These are phyloP conservation scores for Bambusicola thoracicus DNA, from an alignment of 2,113 vertebrate genomes.

Conservation along the genomic window DNA sequence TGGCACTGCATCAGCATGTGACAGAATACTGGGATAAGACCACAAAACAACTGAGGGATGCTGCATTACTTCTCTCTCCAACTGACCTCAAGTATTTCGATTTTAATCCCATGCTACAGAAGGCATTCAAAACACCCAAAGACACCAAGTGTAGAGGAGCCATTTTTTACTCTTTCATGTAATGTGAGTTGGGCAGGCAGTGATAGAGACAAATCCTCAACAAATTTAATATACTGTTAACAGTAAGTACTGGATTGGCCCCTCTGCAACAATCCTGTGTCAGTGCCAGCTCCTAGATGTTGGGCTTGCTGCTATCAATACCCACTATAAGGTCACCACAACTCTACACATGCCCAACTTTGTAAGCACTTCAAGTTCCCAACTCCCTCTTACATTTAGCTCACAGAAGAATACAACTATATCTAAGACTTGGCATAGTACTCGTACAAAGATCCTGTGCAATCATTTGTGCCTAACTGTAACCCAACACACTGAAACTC, in stretches of 20 bases:
- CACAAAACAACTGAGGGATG: not conserved
- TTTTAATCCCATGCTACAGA: not conserved
- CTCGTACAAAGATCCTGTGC: not conserved
- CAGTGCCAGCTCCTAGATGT: not conserved
- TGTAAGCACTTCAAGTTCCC: not conserved
- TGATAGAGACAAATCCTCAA: accelerated
- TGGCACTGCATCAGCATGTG: slow-evolving; percentile 27
- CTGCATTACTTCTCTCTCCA: not conserved
- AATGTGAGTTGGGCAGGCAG: not conserved
- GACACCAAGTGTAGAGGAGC: not conserved
- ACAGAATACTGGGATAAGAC: slow-evolving; percentile 9
- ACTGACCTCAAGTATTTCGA: not conserved
- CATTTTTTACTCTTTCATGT: not conserved
- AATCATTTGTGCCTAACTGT: not conserved
- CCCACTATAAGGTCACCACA: not conserved
- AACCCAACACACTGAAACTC: not conserved
- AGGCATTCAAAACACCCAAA: not conserved
- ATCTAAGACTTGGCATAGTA: not conserved
- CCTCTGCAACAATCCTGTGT: not conserved
- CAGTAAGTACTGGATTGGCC: not conserved
- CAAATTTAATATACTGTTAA: not conserved
- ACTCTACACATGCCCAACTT: accelerated
- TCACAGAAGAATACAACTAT: not conserved
- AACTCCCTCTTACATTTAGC: not conserved
- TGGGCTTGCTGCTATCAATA: not conserved